These are phyloP conservation scores for Homarus gammarus DNA, from an alignment of 2,888 invertebrate genomes.

Conservation along the genomic window DNA sequence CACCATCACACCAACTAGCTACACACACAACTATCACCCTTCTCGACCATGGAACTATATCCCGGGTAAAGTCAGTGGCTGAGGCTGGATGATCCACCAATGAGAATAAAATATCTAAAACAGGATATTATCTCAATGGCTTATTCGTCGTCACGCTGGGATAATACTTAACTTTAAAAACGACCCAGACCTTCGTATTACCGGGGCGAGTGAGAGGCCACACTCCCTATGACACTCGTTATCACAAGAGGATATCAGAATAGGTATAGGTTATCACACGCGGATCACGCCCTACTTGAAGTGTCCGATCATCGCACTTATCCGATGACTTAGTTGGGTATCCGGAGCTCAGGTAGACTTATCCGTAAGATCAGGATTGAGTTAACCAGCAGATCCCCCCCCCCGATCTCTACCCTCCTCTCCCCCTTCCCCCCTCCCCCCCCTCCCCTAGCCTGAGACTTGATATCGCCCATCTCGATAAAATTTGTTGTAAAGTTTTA, in stretches of 20 bases:
- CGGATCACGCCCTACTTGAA: conserved; percentile 37
- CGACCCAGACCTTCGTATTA: background rate
- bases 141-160: background rate
- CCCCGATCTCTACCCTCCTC: too few species aligned
- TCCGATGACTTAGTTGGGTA: conserved; percentile 48
- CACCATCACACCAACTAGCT: too few species aligned
- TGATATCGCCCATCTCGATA: conserved; percentile 59
- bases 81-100: conserved; percentile 7
- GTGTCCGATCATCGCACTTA: conserved; percentile 43
- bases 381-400: conserved; percentile 41
- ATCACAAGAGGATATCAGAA: background rate
- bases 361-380: conserved; percentile 47
- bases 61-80: background rate
- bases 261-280: conserved; percentile 19
- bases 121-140: conserved; percentile 3
- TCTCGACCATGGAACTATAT: background rate
- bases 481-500: conserved; percentile 71
- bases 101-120: conserved; percentile 5
- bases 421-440: too few species aligned
- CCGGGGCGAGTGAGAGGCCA: background rate
- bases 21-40: background rate
- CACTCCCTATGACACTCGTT: background rate
- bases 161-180: background rate
- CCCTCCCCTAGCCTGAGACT: conserved; percentile 29
- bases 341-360: conserved; percentile 41